Conservation (phyloP, 2,888 invertebrate genomes). For the Pocota personata region DNA sequence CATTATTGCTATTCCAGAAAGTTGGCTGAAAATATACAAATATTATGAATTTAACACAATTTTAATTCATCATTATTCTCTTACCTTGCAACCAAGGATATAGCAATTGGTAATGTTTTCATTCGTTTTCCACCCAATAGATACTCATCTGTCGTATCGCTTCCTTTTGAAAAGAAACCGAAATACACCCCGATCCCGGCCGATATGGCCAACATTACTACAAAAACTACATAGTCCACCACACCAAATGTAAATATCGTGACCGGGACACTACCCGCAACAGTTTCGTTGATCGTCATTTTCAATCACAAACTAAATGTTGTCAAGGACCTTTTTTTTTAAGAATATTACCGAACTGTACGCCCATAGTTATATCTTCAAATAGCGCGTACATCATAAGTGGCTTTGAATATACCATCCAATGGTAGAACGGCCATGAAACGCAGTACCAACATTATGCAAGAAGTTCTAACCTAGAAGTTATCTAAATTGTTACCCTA, state of each 20-base stretch:
- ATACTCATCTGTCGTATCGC: conserved; percentile 84
- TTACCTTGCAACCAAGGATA: conserved; percentile 85
- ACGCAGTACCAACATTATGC: not conserved
- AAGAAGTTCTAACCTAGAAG: not conserved
- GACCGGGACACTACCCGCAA: not conserved
- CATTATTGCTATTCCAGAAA: conserved; percentile 85
- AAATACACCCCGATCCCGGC: conserved; percentile 85
- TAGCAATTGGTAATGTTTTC: conserved; percentile 85
- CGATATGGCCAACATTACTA: conserved; percentile 83
- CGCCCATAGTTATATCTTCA: not conserved
- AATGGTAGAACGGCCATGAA: not conserved
- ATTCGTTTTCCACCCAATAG: conserved; percentile 85
- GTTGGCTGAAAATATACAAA: conserved; percentile 80
- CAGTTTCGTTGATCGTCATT: conserved; percentile 23
- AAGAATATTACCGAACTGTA: not conserved
- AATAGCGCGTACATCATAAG: not conserved
- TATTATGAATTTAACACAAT: not conserved
- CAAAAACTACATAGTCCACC: conserved; percentile 85
- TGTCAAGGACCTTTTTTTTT: not conserved
- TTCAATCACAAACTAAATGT: not conserved
- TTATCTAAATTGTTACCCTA: conserved; percentile 12
- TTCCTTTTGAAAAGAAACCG: conserved; percentile 83
- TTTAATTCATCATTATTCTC: not conserved
- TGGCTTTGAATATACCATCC: not conserved
- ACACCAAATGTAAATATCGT: conserved; percentile 77